Percentiles rank a stretch among this genome's conserved stretches.
These are phyloP conservation scores for Notothenia rossii DNA, from an alignment of 2,113 vertebrate genomes.

Conservation along the genomic window DNA sequence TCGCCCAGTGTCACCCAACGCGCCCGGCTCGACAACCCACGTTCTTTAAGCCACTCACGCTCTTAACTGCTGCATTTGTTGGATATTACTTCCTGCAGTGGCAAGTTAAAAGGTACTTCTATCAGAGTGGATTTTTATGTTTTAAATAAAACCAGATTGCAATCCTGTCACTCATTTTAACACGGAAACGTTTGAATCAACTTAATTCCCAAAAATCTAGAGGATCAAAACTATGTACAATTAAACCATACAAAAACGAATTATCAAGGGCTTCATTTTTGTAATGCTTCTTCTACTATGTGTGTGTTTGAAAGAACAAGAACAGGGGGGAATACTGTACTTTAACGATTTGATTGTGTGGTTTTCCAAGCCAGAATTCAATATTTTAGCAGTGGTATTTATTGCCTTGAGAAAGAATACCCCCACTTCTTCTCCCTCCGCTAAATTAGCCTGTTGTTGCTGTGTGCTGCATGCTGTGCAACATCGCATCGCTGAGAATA, in stretches of 20 bases:
- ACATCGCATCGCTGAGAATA: constrained; percentile 45
- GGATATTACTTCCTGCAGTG: constrained; percentile 46
- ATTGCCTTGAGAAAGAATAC: constrained; percentile 55
- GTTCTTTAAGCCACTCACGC: constrained; percentile 45
- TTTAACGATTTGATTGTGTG: constrained; percentile 64
- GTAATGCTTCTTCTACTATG: constrained; percentile 9
- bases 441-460: constrained; percentile 63
- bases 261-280: constrained; percentile 36
- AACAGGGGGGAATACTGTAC: constrained; percentile 37
- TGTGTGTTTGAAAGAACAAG: constrained; percentile 44
- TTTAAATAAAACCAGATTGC: constrained; percentile 10
- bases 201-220: constrained; percentile 27
- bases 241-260: not conserved
- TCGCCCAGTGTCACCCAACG: constrained; percentile 58
- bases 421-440: constrained; percentile 40
- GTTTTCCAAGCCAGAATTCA: constrained; percentile 56
- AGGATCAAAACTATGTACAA: not conserved
- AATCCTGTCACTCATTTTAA: constrained; percentile 21
- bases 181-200: constrained; percentile 12
- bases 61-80: constrained; percentile 39
- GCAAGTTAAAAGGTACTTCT: constrained; percentile 36
- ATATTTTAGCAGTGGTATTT: constrained; percentile 56
- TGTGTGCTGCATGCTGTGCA: constrained; percentile 58
- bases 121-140: constrained; percentile 15
- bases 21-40: constrained; percentile 47